Evolutionary conservation across 2,797 vertebrate species (phyloP).

Genomic region (Propithecus deckenii): DNA sequence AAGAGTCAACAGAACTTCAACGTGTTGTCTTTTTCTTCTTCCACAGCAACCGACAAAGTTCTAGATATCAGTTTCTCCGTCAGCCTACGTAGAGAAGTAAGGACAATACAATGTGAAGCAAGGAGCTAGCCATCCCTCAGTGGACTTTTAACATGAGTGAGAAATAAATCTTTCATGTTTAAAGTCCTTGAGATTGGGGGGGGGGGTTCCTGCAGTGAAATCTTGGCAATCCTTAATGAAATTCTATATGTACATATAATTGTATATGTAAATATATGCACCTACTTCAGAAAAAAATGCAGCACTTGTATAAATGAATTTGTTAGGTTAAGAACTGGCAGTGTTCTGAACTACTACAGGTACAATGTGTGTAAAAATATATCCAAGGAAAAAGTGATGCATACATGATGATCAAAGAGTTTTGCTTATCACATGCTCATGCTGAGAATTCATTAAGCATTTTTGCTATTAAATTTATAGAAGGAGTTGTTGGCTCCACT

Average conservation of each 20-base stretch:
- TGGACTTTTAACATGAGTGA: neutral
- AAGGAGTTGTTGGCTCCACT: conserved; percentile 1
- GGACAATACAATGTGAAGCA: neutral
- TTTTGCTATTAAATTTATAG: conserved; percentile 18
- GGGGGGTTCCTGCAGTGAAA: neutral
- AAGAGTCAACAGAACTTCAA: neutral
- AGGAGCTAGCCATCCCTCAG: neutral
- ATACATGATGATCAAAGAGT: neutral
- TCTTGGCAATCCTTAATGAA: neutral
- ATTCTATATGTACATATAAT: neutral
- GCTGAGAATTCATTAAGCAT: conserved; percentile 47
- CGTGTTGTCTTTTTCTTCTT: neutral
- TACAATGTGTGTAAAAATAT: neutral
- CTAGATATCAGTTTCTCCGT: neutral
- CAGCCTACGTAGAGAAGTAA: neutral
- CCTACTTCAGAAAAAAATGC: neutral
- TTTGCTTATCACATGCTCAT: neutral
- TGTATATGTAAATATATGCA: neutral
- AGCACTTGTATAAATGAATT: neutral
- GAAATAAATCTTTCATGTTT: neutral
- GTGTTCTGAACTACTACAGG: neutral
- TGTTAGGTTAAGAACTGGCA: neutral
- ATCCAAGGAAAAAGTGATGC: neutral
- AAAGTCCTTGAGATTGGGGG: neutral
- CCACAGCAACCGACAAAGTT: neutral